Evolutionary conservation across 2,113 vertebrate genomes (phyloP), one percentile per base, ranked within the genome.

Genomic region (Paradoxurus hermaphroditus): DNA sequence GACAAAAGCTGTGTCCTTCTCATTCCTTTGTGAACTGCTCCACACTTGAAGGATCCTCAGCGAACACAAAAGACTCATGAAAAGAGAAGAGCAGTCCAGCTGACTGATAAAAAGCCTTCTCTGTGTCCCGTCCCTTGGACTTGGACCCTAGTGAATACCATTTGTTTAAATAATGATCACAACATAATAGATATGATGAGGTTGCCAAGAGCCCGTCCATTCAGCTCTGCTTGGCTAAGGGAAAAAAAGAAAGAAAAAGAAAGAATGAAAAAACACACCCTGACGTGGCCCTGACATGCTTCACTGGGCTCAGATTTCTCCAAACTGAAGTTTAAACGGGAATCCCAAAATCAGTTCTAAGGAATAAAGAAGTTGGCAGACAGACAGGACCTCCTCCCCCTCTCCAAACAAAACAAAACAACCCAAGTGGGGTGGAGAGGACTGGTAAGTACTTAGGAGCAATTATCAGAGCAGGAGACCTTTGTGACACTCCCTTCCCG

Each of bases 91-190:
- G 39, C 68, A 18, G 41, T 51, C 73, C 83, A 90, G 77, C 72
- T 56, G 56, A 59, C 5, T 4, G 2, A 46, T 67, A 72, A 46
- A 96, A 97, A 97, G 92, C 81, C 86, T 91, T 90, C 94, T 96
- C 97, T 97, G 96, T 77, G 59, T 96, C 67, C 93, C 63, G 83
- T 68, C 25, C 83, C 86, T 95, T 91, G 73, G 39, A 23, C 94
- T 97, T 92, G 90, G 90, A 86, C 81, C 75, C 75, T 91, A 88
- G 41, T 72, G 91, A 94, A 94, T 98, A 95, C 92, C 89, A 92
- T 94, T 96, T 97, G 91, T 97, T 98, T 97, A 92, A 90, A 95
- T 96, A 96, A 86, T 95, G 95, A 93, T 96, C 94, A 86, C 91
- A 96, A 92, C 97, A 98, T n/a, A 98, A 95, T 92, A 94, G 97